phyloP scores from a whole-genome alignment of 2,113 vertebrate species.

The Brachyistius frenatus region DNA sequence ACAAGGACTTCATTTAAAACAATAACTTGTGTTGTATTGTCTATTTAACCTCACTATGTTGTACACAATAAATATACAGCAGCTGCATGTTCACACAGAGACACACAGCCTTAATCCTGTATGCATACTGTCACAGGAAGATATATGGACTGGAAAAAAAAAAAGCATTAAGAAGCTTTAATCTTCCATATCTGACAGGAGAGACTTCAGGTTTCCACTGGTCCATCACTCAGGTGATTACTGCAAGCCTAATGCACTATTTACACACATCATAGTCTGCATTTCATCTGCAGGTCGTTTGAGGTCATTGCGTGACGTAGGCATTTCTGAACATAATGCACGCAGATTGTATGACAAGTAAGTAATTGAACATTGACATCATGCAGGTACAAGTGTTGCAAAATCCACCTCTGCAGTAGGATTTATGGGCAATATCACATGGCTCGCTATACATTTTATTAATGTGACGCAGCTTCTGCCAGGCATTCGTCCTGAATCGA shows the following conservation, averaged over 20 bases:
- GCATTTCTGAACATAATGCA: neutral
- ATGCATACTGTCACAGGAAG: neutral
- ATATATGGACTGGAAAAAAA: neutral
- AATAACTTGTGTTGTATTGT: neutral
- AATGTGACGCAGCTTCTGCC: constrained; percentile 49
- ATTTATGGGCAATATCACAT: neutral
- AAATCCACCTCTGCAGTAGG: constrained; percentile 6
- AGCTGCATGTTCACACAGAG: neutral
- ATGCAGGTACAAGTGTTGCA: constrained; percentile 6
- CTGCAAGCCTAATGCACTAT: constrained; percentile 22
- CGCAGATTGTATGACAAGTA: neutral
- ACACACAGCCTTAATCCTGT: accelerated
- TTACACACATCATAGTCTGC: constrained; percentile 10
- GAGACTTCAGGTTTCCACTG: constrained; percentile 4
- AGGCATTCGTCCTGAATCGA: constrained; percentile 43
- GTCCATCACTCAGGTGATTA: constrained; percentile 36
- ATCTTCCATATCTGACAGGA: constrained; percentile 21
- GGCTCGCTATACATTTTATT: neutral
- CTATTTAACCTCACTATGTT: neutral
- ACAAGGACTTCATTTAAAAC: neutral
- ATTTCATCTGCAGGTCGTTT: constrained; percentile 18
- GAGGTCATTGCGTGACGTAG: constrained; percentile 13
- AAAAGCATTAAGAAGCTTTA: constrained; percentile 5
- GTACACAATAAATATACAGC: neutral
- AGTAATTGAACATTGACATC: neutral